These are phyloP conservation scores for Odontomachus brunneus DNA, from an alignment of 1,140 invertebrate species.

Conservation along the genomic window DNA sequence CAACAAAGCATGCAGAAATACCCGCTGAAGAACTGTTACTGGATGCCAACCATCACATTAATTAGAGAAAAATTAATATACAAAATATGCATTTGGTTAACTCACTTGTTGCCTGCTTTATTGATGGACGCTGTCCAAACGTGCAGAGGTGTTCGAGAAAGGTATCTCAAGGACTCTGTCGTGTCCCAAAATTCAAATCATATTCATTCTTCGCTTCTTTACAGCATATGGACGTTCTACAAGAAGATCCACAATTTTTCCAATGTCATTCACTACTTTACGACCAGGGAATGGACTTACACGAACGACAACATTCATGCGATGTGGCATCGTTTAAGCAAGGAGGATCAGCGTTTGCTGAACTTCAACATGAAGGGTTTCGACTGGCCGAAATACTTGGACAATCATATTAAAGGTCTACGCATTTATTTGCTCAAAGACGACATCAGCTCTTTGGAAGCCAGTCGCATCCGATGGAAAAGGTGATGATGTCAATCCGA, in stretches of 20 bases:
- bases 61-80: background rate
- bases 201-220: too few relatives aligned
- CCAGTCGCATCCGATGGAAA: conserved; percentile 86
- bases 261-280: conserved; percentile 90
- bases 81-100: background rate
- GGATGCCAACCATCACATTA: background rate
- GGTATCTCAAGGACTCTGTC: conserved; percentile 11
- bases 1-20: too few relatives aligned
- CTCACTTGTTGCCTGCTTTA: conserved; percentile 13
- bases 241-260: conserved; percentile 91
- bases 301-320: conserved; percentile 87
- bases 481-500: too few relatives aligned
- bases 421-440: conserved; percentile 91
- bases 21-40: background rate
- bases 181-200: too few relatives aligned
- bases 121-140: background rate
- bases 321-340: conserved; percentile 75
- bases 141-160: background rate
- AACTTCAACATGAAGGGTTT: conserved; percentile 89
- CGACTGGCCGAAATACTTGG: conserved; percentile 89
- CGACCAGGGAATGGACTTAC: conserved; percentile 90
- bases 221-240: conserved; percentile 90
- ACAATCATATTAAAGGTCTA: conserved; percentile 88
- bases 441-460: conserved; percentile 87
- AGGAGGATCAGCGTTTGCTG: conserved; percentile 88